Conservation (phyloP, 2,888 invertebrate genomes). For the Euzetes globulus region DNA sequence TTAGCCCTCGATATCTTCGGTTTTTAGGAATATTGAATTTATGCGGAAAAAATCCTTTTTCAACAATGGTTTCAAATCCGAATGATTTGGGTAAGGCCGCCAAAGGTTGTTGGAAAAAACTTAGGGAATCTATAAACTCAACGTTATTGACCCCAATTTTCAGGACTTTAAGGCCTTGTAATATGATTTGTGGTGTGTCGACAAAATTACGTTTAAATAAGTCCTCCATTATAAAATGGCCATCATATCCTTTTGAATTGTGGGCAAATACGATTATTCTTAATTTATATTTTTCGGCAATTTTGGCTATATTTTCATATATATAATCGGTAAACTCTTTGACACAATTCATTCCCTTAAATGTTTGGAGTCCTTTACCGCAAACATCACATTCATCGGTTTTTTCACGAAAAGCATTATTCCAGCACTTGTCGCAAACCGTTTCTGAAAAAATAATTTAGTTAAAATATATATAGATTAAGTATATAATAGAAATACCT, state of each 20-base stretch:
- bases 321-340: not conserved
- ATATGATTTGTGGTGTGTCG: not conserved
- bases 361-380: not conserved
- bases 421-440: not conserved
- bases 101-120: not conserved
- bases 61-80: not conserved
- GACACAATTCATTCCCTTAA: not conserved
- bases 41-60: slow-evolving; percentile 20
- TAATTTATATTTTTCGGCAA: not conserved
- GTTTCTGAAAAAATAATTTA: not conserved
- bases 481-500: not conserved
- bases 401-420: not conserved
- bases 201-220: not conserved
- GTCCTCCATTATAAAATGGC: not conserved
- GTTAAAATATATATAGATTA: not conserved
- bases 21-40: not conserved
- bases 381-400: not conserved
- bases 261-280: not conserved
- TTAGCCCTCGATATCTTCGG: not conserved
- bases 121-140: not conserved
- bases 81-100: not conserved
- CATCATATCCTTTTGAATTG: slow-evolving; percentile 7
- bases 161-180: not conserved
- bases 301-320: not conserved
- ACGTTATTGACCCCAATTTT: not conserved